Base-by-base conservation (phyloP, 2,113 vertebrate genomes). In the Mastomys coucha region DNA sequence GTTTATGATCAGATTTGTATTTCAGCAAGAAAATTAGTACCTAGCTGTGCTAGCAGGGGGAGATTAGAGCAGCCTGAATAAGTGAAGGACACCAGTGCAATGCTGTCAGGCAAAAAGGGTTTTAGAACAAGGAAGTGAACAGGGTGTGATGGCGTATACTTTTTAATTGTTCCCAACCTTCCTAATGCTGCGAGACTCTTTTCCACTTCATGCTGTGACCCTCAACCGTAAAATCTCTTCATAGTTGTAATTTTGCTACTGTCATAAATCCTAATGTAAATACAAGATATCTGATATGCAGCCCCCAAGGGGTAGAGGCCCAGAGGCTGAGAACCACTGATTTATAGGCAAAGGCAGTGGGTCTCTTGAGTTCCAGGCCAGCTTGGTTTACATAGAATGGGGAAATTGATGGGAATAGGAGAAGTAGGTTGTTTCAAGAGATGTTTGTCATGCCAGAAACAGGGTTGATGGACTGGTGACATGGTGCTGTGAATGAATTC, bases 1-100 rank as follows among this genome's bases (percentile, higher is more conserved):
- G 10, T 90, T 4, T 85, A 4, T 75, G 42, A 42, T 88, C 49
- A 87, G 33, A 86, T 95, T 63, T 91, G 51, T 86, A 33, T 93
- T 95, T 96, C 58, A 77, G 70, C 70, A 95, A 94, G 69, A 84
- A 78, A 72, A 56, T 24, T 69, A 33, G 78, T 77, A 24, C 58
- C 80, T 56, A 91, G 65, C 36, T 78, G 88, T 91, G 73, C 63
- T 14, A 49, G 31, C 56, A 84, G 17, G 42, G 12, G 24, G 17
- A 19, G 60, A 9, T n/a, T 11, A 16, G 51, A 88, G 51, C 20
- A 56, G 56, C 24, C 91, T 0, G 33, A 53, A 16, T 73, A 78
- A 67, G 11, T 80, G 24, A 49, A 58, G 75, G 63, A 42, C 69
- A 63, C 22, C n/a, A 20, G 26, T 72, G 78, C 51, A 60, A 13